Evolutionary conservation across 2,797 vertebrate species (phyloP).

Genomic region (Schizopygopsis pylzovi): DNA sequence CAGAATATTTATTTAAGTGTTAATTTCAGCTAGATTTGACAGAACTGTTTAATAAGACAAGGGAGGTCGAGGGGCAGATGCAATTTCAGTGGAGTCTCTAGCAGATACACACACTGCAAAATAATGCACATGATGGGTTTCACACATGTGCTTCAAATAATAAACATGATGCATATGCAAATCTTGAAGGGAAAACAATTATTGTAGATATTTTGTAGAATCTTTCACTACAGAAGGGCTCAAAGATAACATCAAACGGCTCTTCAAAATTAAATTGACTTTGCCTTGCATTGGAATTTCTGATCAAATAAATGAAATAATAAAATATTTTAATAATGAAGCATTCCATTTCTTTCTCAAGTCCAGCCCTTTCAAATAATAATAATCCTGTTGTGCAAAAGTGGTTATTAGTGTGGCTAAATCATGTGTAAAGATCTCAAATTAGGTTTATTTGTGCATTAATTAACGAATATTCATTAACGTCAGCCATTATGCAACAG

Average conservation of each 20-base stretch:
- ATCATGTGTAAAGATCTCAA: slow-evolving; percentile 8
- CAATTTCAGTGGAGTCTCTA: neutral
- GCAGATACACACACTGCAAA: neutral
- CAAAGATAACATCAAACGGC: neutral
- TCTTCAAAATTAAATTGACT: neutral
- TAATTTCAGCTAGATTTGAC: neutral
- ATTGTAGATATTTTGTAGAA: neutral
- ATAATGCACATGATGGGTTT: neutral
- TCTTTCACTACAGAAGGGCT: neutral
- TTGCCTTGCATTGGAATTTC: neutral
- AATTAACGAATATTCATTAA: neutral
- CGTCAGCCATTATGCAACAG: neutral
- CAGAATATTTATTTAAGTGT: slow-evolving; percentile 5
- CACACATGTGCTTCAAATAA: neutral
- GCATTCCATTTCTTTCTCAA: neutral
- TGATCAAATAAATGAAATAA: neutral
- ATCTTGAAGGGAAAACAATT: neutral
- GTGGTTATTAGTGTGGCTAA: neutral
- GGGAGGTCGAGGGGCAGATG: neutral
- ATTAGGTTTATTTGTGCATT: neutral
- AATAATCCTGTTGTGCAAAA: neutral
- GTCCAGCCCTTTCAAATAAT: neutral
- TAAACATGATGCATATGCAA: neutral
- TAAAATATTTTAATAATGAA: neutral
- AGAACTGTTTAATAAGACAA: slow-evolving; percentile 9